Conservation (phyloP, 2,113 vertebrate species). For the Cathartes aura region DNA sequence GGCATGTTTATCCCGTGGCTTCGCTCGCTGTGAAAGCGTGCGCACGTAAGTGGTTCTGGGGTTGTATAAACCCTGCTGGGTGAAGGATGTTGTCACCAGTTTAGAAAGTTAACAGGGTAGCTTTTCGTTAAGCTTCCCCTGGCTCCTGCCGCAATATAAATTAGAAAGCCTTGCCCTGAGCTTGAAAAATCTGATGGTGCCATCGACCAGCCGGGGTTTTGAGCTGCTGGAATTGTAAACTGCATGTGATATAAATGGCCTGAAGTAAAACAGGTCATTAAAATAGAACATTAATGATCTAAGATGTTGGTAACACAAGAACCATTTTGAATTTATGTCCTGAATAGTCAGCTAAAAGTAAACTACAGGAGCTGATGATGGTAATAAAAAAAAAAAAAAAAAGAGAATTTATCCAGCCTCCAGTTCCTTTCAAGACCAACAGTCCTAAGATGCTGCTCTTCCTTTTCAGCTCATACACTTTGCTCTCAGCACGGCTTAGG, state of each 20-base stretch:
- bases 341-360: constrained; percentile 9
- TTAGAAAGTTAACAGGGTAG: not conserved
- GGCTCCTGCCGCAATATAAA: not conserved
- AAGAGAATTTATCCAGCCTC: not conserved
- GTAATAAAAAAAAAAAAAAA: not conserved
- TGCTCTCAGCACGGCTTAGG: not conserved
- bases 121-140: not conserved
- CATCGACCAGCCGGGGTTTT: not conserved
- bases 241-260: constrained; percentile 13
- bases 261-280: constrained; percentile 49
- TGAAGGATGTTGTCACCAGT: not conserved
- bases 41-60: rapidly evolving
- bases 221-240: constrained; percentile 9
- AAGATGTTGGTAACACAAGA: not conserved
- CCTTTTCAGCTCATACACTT: not conserved
- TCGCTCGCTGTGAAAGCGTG: rapidly evolving
- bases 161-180: not conserved
- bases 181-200: not conserved
- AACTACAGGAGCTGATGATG: not conserved
- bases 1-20: not conserved
- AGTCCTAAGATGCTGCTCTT: not conserved
- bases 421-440: not conserved
- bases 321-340: not conserved
- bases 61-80: not conserved
- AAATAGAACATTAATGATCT: constrained; percentile 39